phyloP scores from a whole-genome alignment of 2,888 invertebrate genomes.

The Pterostichus madidus region DNA sequence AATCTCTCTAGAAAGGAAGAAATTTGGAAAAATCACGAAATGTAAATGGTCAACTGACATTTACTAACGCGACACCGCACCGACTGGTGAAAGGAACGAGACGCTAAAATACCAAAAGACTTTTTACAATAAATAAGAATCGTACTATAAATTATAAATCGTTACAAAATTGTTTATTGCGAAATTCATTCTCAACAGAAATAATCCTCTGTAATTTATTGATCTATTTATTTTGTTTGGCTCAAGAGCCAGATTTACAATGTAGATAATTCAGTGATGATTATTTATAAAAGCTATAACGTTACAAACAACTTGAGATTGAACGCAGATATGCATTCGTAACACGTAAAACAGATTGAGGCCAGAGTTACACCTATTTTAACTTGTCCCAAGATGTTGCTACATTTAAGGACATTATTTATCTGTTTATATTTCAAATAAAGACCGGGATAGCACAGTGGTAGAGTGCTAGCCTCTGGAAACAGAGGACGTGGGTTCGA shows the following conservation, averaged over 20 bases:
- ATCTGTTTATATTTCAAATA: too few species aligned
- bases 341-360: neutral
- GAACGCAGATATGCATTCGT: neutral
- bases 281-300: slow-evolving; percentile 36
- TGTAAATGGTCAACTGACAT: slow-evolving; percentile 47
- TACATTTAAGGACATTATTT: too few species aligned
- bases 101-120: slow-evolving; percentile 21
- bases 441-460: too few species aligned
- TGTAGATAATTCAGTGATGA: slow-evolving; percentile 16
- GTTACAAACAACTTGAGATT: slow-evolving; percentile 23
- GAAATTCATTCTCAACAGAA: slow-evolving; percentile 21
- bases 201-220: slow-evolving; percentile 21
- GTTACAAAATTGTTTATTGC: slow-evolving; percentile 9
- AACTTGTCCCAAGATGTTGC: neutral
- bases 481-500: too few species aligned
- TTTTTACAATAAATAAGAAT: slow-evolving; percentile 26
- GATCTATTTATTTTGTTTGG: slow-evolving; percentile 23
- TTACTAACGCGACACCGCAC: neutral
- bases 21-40: slow-evolving; percentile 1
- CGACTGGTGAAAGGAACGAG: slow-evolving; percentile 43
- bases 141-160: slow-evolving; percentile 20
- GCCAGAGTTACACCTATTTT: neutral
- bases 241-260: slow-evolving; percentile 27
- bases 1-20: neutral
- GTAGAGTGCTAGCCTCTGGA: too few species aligned